Percentiles rank a stretch among this genome's conserved stretches.
These are phyloP conservation scores for Tetragnatha versicolor DNA, from an alignment of 1,140 invertebrate genomes.

Conservation along the genomic window DNA sequence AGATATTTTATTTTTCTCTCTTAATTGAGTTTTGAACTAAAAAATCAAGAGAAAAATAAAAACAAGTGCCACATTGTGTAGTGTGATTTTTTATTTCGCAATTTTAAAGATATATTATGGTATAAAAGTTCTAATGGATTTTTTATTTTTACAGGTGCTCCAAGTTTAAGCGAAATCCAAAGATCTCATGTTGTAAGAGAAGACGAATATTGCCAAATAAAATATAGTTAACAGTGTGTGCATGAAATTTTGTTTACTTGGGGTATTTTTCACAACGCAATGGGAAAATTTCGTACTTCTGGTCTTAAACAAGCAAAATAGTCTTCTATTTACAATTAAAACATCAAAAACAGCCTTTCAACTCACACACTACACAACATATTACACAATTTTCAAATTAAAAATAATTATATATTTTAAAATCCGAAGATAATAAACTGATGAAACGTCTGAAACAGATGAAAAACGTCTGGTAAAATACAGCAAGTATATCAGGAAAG, in stretches of 20 bases:
- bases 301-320: not conserved
- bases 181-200: conserved; percentile 21
- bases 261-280: not conserved
- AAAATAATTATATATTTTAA: no score
- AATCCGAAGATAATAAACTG: no score
- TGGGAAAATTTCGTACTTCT: not conserved
- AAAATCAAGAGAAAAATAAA: not conserved
- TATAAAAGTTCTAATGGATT: not conserved
- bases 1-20: not conserved
- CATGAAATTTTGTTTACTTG: not conserved
- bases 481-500: no score
- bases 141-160: conserved; percentile 11
- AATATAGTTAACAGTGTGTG: not conserved
- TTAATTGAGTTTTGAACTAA: not conserved
- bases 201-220: not conserved
- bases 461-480: no score
- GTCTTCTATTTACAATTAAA: not conserved
- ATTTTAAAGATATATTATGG: not conserved
- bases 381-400: not conserved
- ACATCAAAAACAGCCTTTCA: not conserved
- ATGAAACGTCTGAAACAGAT: no score
- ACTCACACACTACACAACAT: not conserved
- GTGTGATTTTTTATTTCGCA: not conserved
- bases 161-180: conserved; percentile 22
- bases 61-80: not conserved